These are phyloP conservation scores for Alca torda DNA, from an alignment of 2,797 vertebrate species.

Conservation along the genomic window DNA sequence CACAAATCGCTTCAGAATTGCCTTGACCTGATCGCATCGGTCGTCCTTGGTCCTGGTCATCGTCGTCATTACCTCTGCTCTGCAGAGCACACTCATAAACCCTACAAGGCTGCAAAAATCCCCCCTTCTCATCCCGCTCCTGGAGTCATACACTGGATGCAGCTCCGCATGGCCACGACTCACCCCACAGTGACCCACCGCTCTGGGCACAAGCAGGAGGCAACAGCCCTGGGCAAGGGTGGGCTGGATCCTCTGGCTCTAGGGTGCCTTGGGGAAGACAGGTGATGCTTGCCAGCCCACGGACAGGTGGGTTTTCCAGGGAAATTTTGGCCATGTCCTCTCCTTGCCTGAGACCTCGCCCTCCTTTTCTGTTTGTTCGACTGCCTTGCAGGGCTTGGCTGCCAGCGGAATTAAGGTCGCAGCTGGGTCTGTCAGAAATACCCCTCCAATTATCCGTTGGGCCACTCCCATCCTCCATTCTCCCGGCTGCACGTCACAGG, in stretches of 20 bases:
- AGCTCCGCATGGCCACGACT: accelerated
- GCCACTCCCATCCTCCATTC: neutral
- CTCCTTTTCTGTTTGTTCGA: neutral
- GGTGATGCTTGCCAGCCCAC: neutral
- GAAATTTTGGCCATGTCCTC: neutral
- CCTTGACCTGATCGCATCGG: neutral
- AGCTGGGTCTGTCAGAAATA: neutral
- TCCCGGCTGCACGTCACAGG: neutral
- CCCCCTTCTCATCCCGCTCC: neutral
- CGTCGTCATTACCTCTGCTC: accelerated
- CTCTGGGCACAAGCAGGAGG: neutral
- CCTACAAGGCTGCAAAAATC: neutral
- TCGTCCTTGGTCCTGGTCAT: neutral
- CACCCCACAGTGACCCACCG: too few relatives aligned
- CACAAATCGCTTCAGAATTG: neutral
- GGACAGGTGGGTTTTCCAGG: neutral
- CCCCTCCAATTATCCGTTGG: neutral
- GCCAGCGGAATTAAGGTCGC: neutral
- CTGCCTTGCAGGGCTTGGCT: neutral
- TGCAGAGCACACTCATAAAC: neutral
- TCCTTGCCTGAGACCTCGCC: neutral
- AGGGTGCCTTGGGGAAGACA: neutral
- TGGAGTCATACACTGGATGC: accelerated
- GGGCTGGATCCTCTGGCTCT: neutral
- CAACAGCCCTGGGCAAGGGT: neutral